Conservation (phyloP, 2,113 vertebrate genomes). For the Pseudolaguvia tuberculata region DNA sequence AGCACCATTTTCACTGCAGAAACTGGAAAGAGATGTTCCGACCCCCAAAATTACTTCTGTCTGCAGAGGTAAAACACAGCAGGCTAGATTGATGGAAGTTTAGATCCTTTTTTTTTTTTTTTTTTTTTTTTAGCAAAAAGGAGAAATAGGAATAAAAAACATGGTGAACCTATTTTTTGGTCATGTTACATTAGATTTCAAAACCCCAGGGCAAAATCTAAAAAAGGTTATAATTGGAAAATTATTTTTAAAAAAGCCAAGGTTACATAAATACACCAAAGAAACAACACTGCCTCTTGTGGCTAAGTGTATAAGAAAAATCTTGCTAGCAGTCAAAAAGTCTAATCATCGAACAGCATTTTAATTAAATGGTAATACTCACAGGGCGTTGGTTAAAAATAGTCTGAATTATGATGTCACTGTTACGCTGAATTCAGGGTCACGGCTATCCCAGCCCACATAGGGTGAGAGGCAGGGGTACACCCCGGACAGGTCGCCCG, state of each 20-base stretch:
- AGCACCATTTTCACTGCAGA: constrained; percentile 60
- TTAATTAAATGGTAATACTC: constrained; percentile 28
- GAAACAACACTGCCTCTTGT: constrained; percentile 62
- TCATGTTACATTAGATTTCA: constrained; percentile 28
- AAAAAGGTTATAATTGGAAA: neutral
- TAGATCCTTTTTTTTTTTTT: too few relatives aligned
- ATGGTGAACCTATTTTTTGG: constrained; percentile 64
- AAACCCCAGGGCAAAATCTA: constrained; percentile 21
- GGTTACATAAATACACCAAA: constrained; percentile 1
- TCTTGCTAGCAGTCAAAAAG: constrained; percentile 50
- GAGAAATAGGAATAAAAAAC: constrained; percentile 11
- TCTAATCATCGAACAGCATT: constrained; percentile 27
- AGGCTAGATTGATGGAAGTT: constrained; percentile 41
- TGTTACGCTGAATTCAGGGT: too few relatives aligned
- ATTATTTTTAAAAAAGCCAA: neutral
- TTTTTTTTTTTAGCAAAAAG: constrained; percentile 31
- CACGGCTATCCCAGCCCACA: too few relatives aligned
- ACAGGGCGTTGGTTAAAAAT: constrained; percentile 54
- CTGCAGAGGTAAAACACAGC: constrained; percentile 43
- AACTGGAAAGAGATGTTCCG: constrained; percentile 51
- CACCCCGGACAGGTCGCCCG: too few relatives aligned
- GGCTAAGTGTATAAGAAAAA: constrained; percentile 53
- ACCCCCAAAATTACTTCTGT: constrained; percentile 23
- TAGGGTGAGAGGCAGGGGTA: too few relatives aligned
- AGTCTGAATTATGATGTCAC: constrained; percentile 48